phyloP scores from a whole-genome alignment of 2,888 invertebrate species.

The Belgica antarctica region DNA sequence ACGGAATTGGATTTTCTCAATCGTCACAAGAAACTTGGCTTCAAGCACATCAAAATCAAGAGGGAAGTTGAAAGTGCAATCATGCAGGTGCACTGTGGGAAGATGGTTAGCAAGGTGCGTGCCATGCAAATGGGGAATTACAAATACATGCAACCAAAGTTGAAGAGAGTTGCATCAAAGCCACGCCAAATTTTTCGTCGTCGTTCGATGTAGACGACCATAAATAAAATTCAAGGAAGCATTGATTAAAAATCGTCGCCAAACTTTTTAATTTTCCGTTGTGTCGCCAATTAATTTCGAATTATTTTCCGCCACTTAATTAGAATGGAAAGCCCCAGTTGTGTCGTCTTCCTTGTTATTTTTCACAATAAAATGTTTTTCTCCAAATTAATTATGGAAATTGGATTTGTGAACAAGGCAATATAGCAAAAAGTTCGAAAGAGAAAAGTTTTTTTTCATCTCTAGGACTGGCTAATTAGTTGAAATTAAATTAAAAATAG shows the following conservation, averaged over 20 bases:
- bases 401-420: slow-evolving; percentile 24
- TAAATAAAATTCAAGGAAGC: no score
- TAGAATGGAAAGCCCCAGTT: slow-evolving; percentile 6
- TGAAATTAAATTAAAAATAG: slow-evolving; percentile 40
- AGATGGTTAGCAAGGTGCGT: not conserved
- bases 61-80: not conserved
- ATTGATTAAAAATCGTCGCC: not conserved
- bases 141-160: not conserved
- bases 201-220: no score
- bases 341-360: not conserved
- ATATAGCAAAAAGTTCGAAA: slow-evolving; percentile 21
- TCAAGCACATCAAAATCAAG: not conserved
- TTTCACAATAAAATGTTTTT: slow-evolving; percentile 16
- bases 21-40: not conserved
- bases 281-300: slow-evolving; percentile 28
- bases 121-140: not conserved
- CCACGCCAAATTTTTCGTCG: no score
- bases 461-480: slow-evolving; percentile 30
- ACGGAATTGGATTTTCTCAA: not conserved
- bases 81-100: no score
- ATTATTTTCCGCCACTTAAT: slow-evolving; percentile 35
- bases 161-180: no score
- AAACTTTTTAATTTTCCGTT: not conserved
- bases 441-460: slow-evolving; percentile 19
- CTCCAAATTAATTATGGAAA: slow-evolving; percentile 43